Base-by-base conservation (phyloP, 2,797 vertebrate genomes). In the Sebastiscus tertius region DNA sequence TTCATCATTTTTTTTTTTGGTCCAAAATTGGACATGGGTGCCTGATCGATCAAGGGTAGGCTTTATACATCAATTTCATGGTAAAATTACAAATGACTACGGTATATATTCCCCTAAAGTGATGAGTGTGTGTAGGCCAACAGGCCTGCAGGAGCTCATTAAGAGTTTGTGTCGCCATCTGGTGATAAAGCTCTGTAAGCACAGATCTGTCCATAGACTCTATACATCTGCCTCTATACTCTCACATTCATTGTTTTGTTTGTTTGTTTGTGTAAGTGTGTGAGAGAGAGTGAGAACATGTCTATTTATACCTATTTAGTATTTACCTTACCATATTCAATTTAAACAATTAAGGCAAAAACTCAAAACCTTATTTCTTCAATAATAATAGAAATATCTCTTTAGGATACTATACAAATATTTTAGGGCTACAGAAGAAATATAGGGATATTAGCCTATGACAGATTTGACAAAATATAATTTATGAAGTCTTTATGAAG, bases 121-220 rank as follows among this genome's bases (percentile, higher is more conserved):
- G 64, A 49, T 66, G 33, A 24, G 49, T 22, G 24, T 33, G 29
- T 31, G 14, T 9, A 60, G 86, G 85, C 79, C 85, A n/a, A 2
- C 34, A 64, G 88, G 87, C 83, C 87, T 75, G 7, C 18, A 20
- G 13, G 8, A 65, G n/a, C 16, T 16, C 18, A 26, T 14, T 42
- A 4, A 77, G 46, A 75, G 49, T 24, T 56, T 69, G 63, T 96
- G 91, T 96, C 94, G 96, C 96, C 98, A 98, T 96, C 98, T 98
- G 85, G 96, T 93, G 98, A 76, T 16, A 6, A 2, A 74, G 0
- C 16, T 49, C 0, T 59, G 89, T 75, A 75, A 83, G 74, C 87
- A 87, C 94, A 89, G 34, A 0, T 27, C 24, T 49, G 10, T 1
- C 22, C 22, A 3, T 1, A 1, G n/a, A 14, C 66, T 49, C 33